Conservation (phyloP, 2,888 invertebrate species). For the Nephrotoma guestfalica region DNA sequence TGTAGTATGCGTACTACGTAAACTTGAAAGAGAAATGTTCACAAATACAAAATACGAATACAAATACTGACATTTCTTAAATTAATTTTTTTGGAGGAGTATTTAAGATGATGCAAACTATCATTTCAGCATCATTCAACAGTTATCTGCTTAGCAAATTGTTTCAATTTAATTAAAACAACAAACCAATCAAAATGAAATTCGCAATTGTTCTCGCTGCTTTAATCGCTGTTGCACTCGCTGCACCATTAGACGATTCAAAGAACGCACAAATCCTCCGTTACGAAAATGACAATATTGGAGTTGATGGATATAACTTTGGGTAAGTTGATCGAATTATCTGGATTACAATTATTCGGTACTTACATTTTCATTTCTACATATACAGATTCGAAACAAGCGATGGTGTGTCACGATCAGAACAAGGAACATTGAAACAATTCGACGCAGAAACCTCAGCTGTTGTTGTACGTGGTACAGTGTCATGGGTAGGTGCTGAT, state of each 20-base stretch:
- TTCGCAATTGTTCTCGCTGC: background rate
- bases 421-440: background rate
- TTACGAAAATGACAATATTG: background rate
- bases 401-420: background rate
- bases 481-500: conserved; percentile 39
- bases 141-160: background rate
- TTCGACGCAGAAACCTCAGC: background rate
- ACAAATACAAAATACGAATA: too few species aligned
- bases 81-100: background rate
- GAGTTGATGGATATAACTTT: background rate
- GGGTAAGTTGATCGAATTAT: background rate
- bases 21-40: too few species aligned
- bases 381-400: background rate
- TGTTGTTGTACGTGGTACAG: conserved; percentile 19
- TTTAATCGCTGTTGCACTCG: background rate
- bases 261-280: background rate
- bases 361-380: background rate
- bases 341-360: too few species aligned
- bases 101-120: background rate
- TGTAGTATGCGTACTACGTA: too few species aligned
- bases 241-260: background rate
- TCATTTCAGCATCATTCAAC: background rate
- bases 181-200: background rate
- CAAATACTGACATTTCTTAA: too few species aligned
- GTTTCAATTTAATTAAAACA: background rate